Conservation (phyloP, 2,113 vertebrate genomes). For the Chrysochloris asiatica region DNA sequence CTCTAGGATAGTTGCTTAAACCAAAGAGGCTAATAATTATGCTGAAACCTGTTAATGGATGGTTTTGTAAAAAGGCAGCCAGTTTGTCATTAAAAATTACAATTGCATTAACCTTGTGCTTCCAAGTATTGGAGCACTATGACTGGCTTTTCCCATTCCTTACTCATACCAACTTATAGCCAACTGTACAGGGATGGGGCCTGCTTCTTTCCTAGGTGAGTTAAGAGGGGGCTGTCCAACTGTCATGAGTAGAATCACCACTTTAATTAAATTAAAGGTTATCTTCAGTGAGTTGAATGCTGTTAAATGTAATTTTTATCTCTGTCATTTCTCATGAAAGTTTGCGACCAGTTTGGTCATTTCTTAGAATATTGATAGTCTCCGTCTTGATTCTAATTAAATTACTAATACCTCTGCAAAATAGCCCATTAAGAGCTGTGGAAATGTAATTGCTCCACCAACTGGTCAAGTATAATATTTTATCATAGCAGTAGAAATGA, state of each 20-base stretch:
- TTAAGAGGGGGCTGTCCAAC: constrained; percentile 9
- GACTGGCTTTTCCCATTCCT: not conserved
- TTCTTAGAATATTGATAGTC: constrained; percentile 65
- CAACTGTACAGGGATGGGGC: not conserved
- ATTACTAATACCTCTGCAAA: constrained; percentile 79
- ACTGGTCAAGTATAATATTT: constrained; percentile 88
- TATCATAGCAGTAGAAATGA: constrained; percentile 77
- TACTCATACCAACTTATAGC: not conserved
- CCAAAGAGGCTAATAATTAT: constrained; percentile 36
- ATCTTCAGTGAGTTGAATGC: constrained; percentile 5
- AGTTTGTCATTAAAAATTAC: constrained; percentile 17
- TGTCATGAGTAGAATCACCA: constrained; percentile 48
- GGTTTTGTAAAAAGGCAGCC: constrained; percentile 32
- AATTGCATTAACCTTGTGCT: not conserved
- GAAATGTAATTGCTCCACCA: constrained; percentile 90
- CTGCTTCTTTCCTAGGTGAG: constrained; percentile 1
- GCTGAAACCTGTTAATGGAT: not conserved
- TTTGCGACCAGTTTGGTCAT: constrained; percentile 64
- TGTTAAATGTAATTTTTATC: constrained; percentile 52
- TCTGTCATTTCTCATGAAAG: constrained; percentile 52
- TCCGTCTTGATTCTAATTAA: constrained; percentile 79
- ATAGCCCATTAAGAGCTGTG: constrained; percentile 82
- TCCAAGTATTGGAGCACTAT: not conserved
- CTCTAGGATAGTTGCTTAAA: constrained; percentile 19
- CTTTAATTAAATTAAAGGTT: constrained; percentile 62